Percentiles rank a stretch among this genome's conserved stretches.
These are phyloP conservation scores for Willisornis vidua DNA, from an alignment of 2,113 vertebrate genomes.

Conservation along the genomic window DNA sequence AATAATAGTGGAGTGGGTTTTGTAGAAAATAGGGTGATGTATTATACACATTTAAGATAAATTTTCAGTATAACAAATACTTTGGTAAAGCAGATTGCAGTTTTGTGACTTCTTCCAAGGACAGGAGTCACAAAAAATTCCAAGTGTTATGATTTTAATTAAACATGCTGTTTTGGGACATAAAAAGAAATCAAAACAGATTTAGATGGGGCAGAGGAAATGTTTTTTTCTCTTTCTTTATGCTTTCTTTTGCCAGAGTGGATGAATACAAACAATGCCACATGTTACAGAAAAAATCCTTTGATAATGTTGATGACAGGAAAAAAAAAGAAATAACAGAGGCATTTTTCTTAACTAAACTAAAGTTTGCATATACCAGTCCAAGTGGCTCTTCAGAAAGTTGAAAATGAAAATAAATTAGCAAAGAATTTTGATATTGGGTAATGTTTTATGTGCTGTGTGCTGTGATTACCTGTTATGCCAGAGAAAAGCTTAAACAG, in stretches of 20 bases:
- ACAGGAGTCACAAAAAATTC: background rate
- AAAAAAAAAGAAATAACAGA: background rate
- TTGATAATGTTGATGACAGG: background rate
- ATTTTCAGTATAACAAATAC: background rate
- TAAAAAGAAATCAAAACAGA: background rate
- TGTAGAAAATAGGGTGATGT: background rate
- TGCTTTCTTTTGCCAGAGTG: background rate
- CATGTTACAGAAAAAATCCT: background rate
- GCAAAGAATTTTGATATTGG: background rate
- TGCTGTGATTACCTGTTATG: background rate
- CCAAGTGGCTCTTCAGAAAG: background rate
- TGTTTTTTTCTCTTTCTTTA: background rate
- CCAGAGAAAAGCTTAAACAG: background rate
- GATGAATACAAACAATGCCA: background rate
- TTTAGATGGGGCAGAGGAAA: fast-evolving
- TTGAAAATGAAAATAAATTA: background rate
- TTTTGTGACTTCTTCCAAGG: background rate
- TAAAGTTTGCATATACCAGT: background rate
- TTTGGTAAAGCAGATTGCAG: background rate
- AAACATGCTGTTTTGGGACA: background rate
- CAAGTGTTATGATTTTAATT: background rate
- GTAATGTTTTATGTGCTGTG: background rate
- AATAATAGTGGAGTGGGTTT: fast-evolving
- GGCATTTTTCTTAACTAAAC: background rate
- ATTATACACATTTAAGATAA: background rate